Evolutionary conservation across 2,888 invertebrate species (phyloP), one percentile per base, ranked within the genome.

Genomic region (Sinelater perroti): DNA sequence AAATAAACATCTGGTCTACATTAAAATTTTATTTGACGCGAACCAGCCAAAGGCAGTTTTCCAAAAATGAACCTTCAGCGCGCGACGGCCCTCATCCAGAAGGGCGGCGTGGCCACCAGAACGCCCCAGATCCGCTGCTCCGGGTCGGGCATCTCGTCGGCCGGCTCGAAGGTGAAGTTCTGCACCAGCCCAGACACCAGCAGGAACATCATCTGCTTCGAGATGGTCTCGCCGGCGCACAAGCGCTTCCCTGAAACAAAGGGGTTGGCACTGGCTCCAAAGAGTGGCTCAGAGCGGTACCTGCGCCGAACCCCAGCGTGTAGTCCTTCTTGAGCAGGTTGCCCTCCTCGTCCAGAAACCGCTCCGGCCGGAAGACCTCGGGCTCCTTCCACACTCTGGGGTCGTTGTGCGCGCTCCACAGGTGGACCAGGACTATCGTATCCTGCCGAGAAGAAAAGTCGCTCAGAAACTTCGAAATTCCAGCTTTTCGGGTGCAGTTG

Each of bases 171-270:
- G 1, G 61, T 76, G 70, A 88, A 89, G 36, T 85, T 83, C 67
- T 89, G 89, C 74, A 87, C 78, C 60, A 90, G 77, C 0, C 80
- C 80, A 0, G 86, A 70, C 21, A 86, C 79, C 5, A 85, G 78
- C 58, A 85, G 80, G 71, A 89, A 89, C 72, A 88, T 78, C 63
- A 81, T 79, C 62, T 87, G 87, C 1, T 89, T 80, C 0, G 88
- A 84, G 70, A 85, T 87, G 0, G 88, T 88, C 73, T 89, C 89
- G 0, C 89, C 90, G 0, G 87, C 84, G 68, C 90, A 90, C 0
- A 88, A 74, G 18, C 89, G 80, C 64, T 84, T 83, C 0, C 89
- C 88, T 85, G 0, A 69, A 70, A 60, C 1, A 33, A 53, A 56
- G 24, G 16, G 2, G 14, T 18, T 18, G 6, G 21, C 8, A n/a